These are phyloP conservation scores for Timema podura DNA, from an alignment of 2,888 invertebrate genomes.

Conservation along the genomic window DNA sequence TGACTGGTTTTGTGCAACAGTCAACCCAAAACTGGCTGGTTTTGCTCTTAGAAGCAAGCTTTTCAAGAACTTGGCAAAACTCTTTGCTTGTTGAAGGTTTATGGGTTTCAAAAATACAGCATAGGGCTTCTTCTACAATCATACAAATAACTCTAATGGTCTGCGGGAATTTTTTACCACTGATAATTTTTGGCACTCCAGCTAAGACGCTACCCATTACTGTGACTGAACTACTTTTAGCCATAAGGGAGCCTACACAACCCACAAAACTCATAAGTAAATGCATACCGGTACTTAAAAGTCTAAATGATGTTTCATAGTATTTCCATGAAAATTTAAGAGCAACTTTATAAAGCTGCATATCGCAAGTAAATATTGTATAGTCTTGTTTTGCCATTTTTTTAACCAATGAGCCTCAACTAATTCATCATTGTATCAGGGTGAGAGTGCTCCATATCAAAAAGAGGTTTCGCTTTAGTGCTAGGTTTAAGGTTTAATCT, in stretches of 20 bases:
- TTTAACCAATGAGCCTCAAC: not conserved
- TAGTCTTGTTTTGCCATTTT: not conserved
- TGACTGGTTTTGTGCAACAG: not conserved
- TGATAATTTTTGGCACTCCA: not conserved
- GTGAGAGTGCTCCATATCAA: not conserved
- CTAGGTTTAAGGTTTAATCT: not conserved
- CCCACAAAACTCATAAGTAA: not conserved
- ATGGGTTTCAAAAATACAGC: not conserved
- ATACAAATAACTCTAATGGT: not conserved
- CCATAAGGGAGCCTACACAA: not conserved
- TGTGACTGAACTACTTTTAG: not conserved
- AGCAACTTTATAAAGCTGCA: no score
- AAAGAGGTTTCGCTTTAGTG: not conserved
- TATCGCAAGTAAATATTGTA: not conserved
- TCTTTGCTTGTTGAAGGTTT: not conserved
- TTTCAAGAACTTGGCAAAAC: not conserved
- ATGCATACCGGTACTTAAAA: not conserved
- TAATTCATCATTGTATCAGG: not conserved
- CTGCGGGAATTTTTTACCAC: not conserved
- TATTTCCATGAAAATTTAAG: not conserved
- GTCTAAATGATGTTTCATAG: not conserved
- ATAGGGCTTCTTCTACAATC: not conserved
- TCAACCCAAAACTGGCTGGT: not conserved
- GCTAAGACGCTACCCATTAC: not conserved
- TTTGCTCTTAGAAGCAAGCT: not conserved